These are phyloP conservation scores for Caenorhabditis zanzibari DNA, from an alignment of 2,888 invertebrate species.

Conservation along the genomic window DNA sequence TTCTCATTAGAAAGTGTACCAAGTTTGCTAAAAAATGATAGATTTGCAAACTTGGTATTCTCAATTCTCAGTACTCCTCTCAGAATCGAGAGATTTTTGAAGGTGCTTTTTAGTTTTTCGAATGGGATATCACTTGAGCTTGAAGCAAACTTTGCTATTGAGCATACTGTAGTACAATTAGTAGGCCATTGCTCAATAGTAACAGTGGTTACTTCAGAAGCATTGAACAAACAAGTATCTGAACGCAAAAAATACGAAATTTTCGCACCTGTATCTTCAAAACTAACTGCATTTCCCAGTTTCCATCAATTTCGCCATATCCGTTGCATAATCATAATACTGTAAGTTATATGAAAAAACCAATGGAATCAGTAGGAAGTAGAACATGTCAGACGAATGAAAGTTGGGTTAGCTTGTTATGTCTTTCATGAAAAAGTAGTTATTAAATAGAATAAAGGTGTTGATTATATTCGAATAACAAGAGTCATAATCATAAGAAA, in stretches of 20 bases:
- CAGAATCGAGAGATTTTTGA: background rate
- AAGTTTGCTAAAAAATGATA: slow-evolving; percentile 14
- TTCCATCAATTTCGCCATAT: background rate
- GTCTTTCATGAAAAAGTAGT: background rate
- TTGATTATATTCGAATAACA: background rate
- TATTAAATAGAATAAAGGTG: background rate
- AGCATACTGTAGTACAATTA: background rate
- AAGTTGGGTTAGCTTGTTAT: background rate
- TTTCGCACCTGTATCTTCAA: background rate
- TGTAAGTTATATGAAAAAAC: background rate
- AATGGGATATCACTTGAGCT: background rate
- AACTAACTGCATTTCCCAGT: background rate
- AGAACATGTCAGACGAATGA: background rate
- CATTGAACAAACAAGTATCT: background rate
- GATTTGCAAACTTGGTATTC: background rate
- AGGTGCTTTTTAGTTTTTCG: background rate
- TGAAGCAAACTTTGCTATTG: background rate
- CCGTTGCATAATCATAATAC: background rate
- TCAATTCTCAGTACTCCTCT: slow-evolving; percentile 2
- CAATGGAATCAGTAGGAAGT: background rate
- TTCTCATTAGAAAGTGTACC: background rate
- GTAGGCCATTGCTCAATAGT: slow-evolving; percentile 21
- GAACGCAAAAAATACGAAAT: background rate
- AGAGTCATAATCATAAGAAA: background rate
- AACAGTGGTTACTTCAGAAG: background rate